phyloP scores from a whole-genome alignment of 2,797 vertebrate genomes.

The Decapterus maruadsi region DNA sequence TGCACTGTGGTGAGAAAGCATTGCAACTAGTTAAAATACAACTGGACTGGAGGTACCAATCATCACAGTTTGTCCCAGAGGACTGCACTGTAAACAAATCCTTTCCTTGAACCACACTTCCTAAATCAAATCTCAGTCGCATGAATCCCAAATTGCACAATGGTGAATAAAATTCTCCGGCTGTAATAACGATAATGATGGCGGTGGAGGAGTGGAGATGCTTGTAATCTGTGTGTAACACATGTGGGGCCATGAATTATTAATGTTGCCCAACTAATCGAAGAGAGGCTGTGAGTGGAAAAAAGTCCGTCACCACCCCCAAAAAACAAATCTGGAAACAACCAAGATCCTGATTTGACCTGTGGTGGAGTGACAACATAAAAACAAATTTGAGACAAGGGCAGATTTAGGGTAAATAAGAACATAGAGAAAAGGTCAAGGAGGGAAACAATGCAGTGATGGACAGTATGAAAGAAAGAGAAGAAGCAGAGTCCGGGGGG shows the following conservation, averaged over 20 bases:
- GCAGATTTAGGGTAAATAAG: background rate
- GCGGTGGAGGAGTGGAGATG: slow-evolving; percentile 66
- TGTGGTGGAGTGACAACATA: slow-evolving; percentile 7
- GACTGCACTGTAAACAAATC: slow-evolving; percentile 58
- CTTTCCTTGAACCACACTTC: slow-evolving; percentile 49
- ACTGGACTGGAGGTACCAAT: slow-evolving; percentile 30
- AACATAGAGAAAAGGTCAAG: slow-evolving; percentile 7
- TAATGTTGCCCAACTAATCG: slow-evolving; percentile 65
- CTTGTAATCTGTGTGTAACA: slow-evolving; percentile 73
- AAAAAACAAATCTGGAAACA: slow-evolving; percentile 34
- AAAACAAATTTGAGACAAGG: slow-evolving; percentile 13
- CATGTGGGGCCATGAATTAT: slow-evolving; percentile 82
- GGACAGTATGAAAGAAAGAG: slow-evolving; percentile 22
- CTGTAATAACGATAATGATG: slow-evolving; percentile 72
- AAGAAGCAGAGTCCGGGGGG: slow-evolving; percentile 26
- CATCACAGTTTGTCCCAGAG: slow-evolving; percentile 34
- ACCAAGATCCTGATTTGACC: slow-evolving; percentile 15
- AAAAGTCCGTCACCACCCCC: slow-evolving; percentile 6
- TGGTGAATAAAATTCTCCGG: slow-evolving; percentile 64
- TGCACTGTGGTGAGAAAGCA: slow-evolving; percentile 11
- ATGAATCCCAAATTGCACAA: slow-evolving; percentile 60
- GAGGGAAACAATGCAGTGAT: slow-evolving; percentile 3
- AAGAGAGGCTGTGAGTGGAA: slow-evolving; percentile 49
- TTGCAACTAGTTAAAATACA: slow-evolving; percentile 35
- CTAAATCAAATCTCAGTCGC: slow-evolving; percentile 59